Percentiles rank a stretch among this genome's conserved stretches.
These are phyloP conservation scores for Linepithema humile DNA, from an alignment of 1,140 invertebrate species.

Conservation along the genomic window DNA sequence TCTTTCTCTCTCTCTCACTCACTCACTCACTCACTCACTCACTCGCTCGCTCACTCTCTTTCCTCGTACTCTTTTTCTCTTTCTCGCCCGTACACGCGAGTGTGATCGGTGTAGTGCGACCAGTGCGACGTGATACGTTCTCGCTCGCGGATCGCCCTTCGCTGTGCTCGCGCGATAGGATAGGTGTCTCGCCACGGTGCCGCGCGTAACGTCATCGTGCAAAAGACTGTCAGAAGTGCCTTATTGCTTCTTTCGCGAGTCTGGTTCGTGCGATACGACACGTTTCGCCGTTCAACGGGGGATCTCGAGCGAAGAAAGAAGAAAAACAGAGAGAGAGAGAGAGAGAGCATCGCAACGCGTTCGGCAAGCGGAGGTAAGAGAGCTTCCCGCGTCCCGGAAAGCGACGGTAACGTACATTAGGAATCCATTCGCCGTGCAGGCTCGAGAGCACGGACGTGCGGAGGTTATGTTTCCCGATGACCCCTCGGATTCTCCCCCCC, in stretches of 20 bases:
- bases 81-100: slow-evolving; percentile 31
- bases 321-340: neutral
- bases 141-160: slow-evolving; percentile 35
- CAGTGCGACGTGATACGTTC: slow-evolving; percentile 53
- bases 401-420: slow-evolving; percentile 42
- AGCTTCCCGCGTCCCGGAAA: slow-evolving; percentile 1
- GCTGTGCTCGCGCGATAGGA: slow-evolving; percentile 38
- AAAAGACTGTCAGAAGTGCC: slow-evolving; percentile 69
- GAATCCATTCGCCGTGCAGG: slow-evolving; percentile 2
- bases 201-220: slow-evolving; percentile 43
- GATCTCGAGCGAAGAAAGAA: neutral
- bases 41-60: neutral
- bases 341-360: neutral
- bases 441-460: slow-evolving; percentile 57
- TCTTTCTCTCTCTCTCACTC: neutral
- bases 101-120: slow-evolving; percentile 56
- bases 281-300: neutral
- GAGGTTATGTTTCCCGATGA: slow-evolving; percentile 79
- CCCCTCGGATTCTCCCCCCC: slow-evolving; percentile 69
- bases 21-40: neutral
- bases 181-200: slow-evolving; percentile 37
- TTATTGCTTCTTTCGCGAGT: slow-evolving; percentile 7
- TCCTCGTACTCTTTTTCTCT: neutral
- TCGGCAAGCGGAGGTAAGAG: slow-evolving; percentile 57
- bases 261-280: neutral